Evolutionary conservation across 2,888 invertebrate species (phyloP).

Genomic region (Digitonthophagus gazella): DNA sequence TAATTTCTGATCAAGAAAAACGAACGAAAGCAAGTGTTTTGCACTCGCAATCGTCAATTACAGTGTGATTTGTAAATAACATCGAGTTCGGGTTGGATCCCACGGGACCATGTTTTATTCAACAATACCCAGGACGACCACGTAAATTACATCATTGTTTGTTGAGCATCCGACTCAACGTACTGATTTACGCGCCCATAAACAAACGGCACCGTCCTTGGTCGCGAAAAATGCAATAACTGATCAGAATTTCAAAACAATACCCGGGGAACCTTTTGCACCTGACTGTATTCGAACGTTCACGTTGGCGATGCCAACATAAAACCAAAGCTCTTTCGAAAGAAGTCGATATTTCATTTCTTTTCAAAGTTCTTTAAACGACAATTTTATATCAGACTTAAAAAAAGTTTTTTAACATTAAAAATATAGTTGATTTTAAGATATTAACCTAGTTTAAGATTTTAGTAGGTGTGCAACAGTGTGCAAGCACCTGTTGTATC

Average conservation of each 20-base stretch:
- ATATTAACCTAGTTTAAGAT: too few relatives aligned
- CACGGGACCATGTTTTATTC: neutral
- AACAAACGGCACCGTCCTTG: constrained; percentile 21
- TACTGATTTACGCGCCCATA: constrained; percentile 10
- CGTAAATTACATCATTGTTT: neutral
- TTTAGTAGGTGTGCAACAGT: too few relatives aligned
- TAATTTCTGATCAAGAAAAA: neutral
- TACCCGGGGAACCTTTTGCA: neutral
- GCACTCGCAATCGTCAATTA: neutral
- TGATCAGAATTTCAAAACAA: constrained; percentile 1
- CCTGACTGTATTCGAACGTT: constrained; percentile 14
- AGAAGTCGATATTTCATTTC: too few relatives aligned
- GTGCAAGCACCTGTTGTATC: too few relatives aligned
- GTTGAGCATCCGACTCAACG: neutral
- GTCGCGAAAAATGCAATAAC: constrained; percentile 17
- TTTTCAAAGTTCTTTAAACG: too few relatives aligned
- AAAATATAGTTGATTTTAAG: too few relatives aligned
- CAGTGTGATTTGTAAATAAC: neutral
- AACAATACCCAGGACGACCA: neutral
- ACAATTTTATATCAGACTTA: too few relatives aligned
- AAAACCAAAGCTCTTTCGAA: neutral
- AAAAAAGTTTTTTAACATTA: too few relatives aligned
- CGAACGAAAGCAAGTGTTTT: constrained; percentile 2
- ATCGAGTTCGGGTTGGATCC: neutral
- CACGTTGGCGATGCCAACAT: neutral